These are phyloP conservation scores for Drosophila percnosoma DNA, from an alignment of 2,888 invertebrate genomes.

Conservation along the genomic window DNA sequence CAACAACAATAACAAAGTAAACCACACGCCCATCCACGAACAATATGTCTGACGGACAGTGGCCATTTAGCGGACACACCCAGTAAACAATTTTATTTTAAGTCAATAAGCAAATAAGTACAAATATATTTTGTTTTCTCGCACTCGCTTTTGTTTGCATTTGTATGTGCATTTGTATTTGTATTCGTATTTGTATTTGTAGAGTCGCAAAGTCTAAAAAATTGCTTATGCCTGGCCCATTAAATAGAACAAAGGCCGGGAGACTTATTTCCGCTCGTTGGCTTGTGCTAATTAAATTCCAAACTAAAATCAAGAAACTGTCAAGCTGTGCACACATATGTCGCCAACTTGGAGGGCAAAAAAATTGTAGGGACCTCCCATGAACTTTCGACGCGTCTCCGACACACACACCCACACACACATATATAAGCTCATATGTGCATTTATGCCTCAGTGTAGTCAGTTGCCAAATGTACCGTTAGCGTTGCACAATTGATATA, in stretches of 20 bases:
- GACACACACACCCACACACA: constrained; percentile 45
- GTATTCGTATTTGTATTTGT: constrained; percentile 11
- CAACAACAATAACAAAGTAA: constrained; percentile 25
- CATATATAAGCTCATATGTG: background rate
- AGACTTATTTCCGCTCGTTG: constrained; percentile 40
- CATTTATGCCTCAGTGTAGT: constrained; percentile 20
- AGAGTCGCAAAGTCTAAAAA: constrained; percentile 41
- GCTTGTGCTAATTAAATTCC: constrained; percentile 55
- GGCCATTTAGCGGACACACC: constrained; percentile 75
- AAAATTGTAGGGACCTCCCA: constrained; percentile 60
- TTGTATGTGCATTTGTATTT: background rate
- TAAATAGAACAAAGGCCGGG: constrained; percentile 55
- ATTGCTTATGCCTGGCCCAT: constrained; percentile 38
- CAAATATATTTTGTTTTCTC: constrained; percentile 58
- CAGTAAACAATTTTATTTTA: constrained; percentile 74
- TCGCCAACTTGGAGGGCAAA: constrained; percentile 18
- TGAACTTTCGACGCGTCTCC: constrained; percentile 70
- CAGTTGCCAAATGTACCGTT: constrained; percentile 66
- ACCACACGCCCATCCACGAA: constrained; percentile 50
- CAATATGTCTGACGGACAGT: constrained; percentile 59
- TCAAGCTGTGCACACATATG: constrained; percentile 22
- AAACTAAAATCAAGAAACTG: constrained; percentile 36
- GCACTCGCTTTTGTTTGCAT: constrained; percentile 22
- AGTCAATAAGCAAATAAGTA: constrained; percentile 68
- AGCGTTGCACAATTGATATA: constrained; percentile 77